Percentiles rank a stretch among this genome's conserved stretches.
Conservation (phyloP, 2,888 invertebrate species). For the Dyspetes luteomarginatus region DNA sequence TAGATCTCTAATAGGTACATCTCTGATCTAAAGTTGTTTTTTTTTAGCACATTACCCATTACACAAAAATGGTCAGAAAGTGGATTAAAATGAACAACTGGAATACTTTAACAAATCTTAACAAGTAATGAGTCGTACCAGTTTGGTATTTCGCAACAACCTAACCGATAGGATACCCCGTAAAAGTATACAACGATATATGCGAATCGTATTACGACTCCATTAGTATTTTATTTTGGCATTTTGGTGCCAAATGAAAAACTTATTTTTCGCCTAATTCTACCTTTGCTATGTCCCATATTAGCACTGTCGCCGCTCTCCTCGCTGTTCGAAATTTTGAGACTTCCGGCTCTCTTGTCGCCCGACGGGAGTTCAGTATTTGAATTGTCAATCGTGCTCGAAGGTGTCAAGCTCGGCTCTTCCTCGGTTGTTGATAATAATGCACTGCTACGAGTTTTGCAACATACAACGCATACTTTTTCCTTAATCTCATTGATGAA, state of each 20-base stretch:
- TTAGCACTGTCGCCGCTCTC: conserved; percentile 81
- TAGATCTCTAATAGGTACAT: too few species aligned
- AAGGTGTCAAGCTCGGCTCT: conserved; percentile 44
- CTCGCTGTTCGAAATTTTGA: conserved; percentile 76
- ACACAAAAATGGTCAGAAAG: too few species aligned
- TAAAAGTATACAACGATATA: background rate
- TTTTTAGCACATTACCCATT: too few species aligned
- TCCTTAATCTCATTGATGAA: conserved; percentile 92
- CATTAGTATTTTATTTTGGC: conserved; percentile 76
- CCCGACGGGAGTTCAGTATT: conserved; percentile 63
- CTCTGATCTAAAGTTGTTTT: too few species aligned
- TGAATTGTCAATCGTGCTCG: conserved; percentile 43
- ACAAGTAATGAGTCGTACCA: too few species aligned
- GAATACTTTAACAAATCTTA: too few species aligned
- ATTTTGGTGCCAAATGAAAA: conserved; percentile 90
- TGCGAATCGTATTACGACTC: background rate
- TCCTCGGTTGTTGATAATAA: conserved; percentile 72
- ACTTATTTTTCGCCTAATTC: conserved; percentile 89
- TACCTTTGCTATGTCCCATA: conserved; percentile 86
- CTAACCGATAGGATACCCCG: conserved; percentile 7
- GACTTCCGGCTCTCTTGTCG: conserved; percentile 70
- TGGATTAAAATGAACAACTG: too few species aligned
- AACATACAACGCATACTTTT: conserved; percentile 93
- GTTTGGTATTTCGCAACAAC: too few species aligned
- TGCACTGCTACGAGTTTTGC: conserved; percentile 87